Base-by-base conservation (phyloP, 2,113 vertebrate species). In the Dipodomys ordii region DNA sequence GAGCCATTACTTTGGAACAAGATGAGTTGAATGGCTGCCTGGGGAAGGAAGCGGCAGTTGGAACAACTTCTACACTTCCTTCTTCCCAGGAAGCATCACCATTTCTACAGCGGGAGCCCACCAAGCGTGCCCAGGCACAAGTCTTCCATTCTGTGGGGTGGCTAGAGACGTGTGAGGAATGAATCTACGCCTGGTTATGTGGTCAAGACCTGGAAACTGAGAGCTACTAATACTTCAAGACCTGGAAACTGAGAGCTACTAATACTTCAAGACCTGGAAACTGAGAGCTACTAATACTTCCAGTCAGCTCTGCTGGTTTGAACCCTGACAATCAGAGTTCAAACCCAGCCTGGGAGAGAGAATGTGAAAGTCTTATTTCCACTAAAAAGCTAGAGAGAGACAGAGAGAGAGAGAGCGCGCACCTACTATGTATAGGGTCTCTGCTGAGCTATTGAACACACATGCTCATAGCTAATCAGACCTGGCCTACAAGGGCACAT, bases 101-200 rank as follows among this genome's bases (percentile, higher is more conserved):
- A 10, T 35, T 35, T 73, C 88, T 83, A 85, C 27, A 30, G 68
- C 64, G 11, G 30, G 11, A 10, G 5, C 0, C 28, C 77, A 2
- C 13, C 5, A 0, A 83, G 28, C 68, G 25, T 0, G 11, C 49
- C 2, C 39, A 0, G 1, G 2, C 68, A 5, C 0, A 0, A 0
- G 27, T 67, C 76, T 28, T 1, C 7, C 20, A n/a, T n/a, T 53
- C 27, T 60, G 4, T 1, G 19, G 6, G 27, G 4, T 35, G 64
- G 28, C 67, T 53, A 22, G 49, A 69, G 44, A 49, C 23, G 69
- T 4, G 27, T 0, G 35, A 30, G 13, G 13, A 71, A 20, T 72
- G 39, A 39, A 39, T 39, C 4, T 0, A 2, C 0, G 32, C 32
- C 20, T 4, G 6, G 18, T 11, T 3, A 35, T 65, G 71, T 10